Conservation (phyloP, 2,113 vertebrate species). For the Dasyornis broadbenti region DNA sequence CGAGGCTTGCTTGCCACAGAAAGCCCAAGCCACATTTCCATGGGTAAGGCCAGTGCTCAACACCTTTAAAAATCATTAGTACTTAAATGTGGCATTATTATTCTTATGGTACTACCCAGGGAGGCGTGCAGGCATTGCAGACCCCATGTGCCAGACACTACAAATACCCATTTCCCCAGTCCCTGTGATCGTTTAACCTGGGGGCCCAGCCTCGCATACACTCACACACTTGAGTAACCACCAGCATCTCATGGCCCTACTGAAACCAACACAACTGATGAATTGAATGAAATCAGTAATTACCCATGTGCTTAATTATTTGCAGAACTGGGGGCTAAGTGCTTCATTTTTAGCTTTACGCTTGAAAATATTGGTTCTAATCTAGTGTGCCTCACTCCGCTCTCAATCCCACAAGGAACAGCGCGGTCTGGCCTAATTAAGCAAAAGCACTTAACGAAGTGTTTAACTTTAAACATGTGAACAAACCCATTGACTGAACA, state of each 20-base stretch:
- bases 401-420: not conserved
- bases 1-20: not conserved
- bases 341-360: not conserved
- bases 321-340: slow-evolving; percentile 26
- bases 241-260: not conserved
- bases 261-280: slow-evolving; percentile 12
- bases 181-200: not conserved
- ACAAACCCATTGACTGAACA: not conserved
- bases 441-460: not conserved
- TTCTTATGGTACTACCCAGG: not conserved
- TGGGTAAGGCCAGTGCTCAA: not conserved
- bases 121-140: rapidly evolving
- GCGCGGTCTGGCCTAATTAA: not conserved
- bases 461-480: not conserved
- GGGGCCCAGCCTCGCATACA: not conserved
- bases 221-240: not conserved
- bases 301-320: slow-evolving; percentile 59
- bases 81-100: not conserved
- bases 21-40: not conserved
- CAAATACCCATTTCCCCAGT: not conserved
- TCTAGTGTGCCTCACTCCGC: not conserved
- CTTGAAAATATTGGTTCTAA: slow-evolving; percentile 34
- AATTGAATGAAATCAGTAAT: slow-evolving; percentile 42
- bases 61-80: not conserved
- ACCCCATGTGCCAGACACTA: not conserved